A percentile compares a stretch with the other conserved stretches of the same genome.
phyloP scores from a whole-genome alignment of 2,888 invertebrate species.

The Polyommatus icarus region DNA sequence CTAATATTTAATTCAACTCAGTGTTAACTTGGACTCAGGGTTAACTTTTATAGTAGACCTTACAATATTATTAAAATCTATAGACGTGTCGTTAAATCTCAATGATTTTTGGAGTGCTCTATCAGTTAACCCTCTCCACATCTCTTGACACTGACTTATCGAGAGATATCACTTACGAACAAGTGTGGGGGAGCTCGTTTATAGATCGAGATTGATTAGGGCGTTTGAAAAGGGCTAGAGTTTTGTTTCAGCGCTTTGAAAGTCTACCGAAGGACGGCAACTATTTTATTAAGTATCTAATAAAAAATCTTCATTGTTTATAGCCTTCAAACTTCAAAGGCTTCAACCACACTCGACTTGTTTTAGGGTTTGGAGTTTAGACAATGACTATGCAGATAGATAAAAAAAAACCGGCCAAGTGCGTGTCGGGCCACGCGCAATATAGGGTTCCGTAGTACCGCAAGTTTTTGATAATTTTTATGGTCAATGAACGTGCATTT shows the following conservation, averaged over 20 bases:
- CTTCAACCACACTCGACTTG: too few species aligned
- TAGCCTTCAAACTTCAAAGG: too few species aligned
- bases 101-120: background rate
- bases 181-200: constrained; percentile 1
- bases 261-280: background rate
- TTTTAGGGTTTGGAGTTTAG: too few species aligned
- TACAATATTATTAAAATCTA: background rate
- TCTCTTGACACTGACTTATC: constrained; percentile 20
- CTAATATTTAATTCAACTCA: too few species aligned
- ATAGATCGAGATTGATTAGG: constrained; percentile 5
- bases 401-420: too few species aligned
- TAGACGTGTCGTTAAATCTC: background rate
- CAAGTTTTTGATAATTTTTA: too few species aligned
- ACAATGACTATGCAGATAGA: too few species aligned
- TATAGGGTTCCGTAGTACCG: too few species aligned
- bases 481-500: too few species aligned
- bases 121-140: background rate
- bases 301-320: too few species aligned
- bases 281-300: background rate
- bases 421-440: too few species aligned
- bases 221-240: background rate
- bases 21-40: too few species aligned
- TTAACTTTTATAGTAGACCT: background rate
- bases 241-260: background rate
- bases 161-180: constrained; percentile 28